Evolutionary conservation across 2,888 invertebrate genomes (phyloP), one percentile per base, ranked within the genome.

Genomic region (Chirona hameri): DNA sequence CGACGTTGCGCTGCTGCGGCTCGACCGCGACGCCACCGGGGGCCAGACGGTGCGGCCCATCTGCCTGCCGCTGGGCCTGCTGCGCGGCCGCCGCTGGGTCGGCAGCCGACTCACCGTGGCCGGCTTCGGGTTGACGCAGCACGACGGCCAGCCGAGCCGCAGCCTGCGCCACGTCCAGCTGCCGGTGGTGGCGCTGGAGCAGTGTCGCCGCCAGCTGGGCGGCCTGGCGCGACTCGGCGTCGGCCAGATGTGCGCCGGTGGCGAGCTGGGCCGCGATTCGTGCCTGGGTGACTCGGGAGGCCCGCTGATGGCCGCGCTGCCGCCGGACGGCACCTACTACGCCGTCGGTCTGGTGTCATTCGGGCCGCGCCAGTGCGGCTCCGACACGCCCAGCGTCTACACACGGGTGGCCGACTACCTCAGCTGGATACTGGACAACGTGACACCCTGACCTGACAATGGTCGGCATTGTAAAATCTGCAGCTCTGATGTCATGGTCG

Each of bases 271-370:
- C 5, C 90, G 92, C 86, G 94, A 94, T 86, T 92, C 94, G 0
- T 95, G 94, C 86, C 90, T 89, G 27, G 94, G 94, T 0, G 94
- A 94, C 86, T 93, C 93, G 0, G 94, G 94, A 0, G 94, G 94
- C 7, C 94, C 94, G 0, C 88, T 94, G 10, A 94, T 94, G 93
- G 65, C n/a, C n/a, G 27, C 9, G 10, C 87, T 88, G 76, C 88
- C 88, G 85, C 84, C 80, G 60, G 79, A 82, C 5, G 39, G 48
- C 7, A 79, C 79, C 1, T 83, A 52, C 81, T 46, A 12, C 24
- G 86, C 86, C 84, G 82, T 89, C 0, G 93, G 92, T 0, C 88
- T 93, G 2, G 92, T 93, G 0, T 93, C 93, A 39, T 93, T 91
- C 83, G 93, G 93, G 0, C 90, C 88, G 85, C 90, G 90, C 0